phyloP scores from a whole-genome alignment of 2,113 vertebrate genomes.

The Neotragus pygmaeus region DNA sequence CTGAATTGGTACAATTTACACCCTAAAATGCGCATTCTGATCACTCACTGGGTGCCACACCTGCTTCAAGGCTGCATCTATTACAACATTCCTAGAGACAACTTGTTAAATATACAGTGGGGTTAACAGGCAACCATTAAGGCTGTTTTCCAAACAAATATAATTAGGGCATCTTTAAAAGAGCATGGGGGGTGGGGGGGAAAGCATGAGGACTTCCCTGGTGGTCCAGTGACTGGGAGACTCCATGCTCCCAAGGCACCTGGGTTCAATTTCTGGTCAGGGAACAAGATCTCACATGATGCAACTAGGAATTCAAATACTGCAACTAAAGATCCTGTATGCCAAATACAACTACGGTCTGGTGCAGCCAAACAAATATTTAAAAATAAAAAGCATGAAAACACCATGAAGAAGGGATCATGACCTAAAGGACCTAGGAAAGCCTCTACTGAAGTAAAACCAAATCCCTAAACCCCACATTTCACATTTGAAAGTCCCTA shows the following conservation, averaged over 20 bases:
- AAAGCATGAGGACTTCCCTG: not conserved
- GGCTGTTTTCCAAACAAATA: not conserved
- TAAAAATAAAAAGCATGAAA: not conserved
- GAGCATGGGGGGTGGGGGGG: not conserved
- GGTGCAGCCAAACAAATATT: not conserved
- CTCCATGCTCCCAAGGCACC: not conserved
- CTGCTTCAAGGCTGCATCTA: rapidly evolving
- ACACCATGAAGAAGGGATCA: not conserved
- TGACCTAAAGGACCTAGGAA: not conserved
- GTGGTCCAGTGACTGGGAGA: not conserved
- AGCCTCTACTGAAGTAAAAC: not conserved
- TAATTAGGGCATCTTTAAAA: not conserved
- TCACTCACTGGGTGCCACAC: not conserved
- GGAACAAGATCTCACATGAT: not conserved
- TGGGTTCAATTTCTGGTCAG: not conserved
- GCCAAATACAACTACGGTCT: not conserved
- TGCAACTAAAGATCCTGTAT: not conserved
- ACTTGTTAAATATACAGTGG: not conserved
- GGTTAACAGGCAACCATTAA: not conserved
- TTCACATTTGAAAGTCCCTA: not conserved
- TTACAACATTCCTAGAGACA: not conserved
- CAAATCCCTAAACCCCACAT: not conserved
- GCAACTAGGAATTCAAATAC: not conserved
- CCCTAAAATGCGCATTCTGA: not conserved
- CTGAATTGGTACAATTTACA: not conserved